phyloP scores from a whole-genome alignment of 2,888 invertebrate genomes.

The Diarsia brunnea region DNA sequence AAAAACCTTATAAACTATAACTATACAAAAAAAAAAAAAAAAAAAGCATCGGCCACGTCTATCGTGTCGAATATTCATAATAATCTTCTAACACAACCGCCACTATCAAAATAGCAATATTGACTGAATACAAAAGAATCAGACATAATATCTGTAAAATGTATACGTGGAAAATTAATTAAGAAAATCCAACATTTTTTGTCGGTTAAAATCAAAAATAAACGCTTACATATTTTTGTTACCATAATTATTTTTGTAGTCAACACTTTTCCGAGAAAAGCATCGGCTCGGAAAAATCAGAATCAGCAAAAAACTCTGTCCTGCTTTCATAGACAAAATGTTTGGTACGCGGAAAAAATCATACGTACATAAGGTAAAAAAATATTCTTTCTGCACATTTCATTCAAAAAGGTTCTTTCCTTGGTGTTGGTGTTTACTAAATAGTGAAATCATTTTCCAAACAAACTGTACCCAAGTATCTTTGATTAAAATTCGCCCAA shows the following conservation, averaged over 20 bases:
- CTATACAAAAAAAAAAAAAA: too few relatives aligned
- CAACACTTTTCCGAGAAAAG: neutral
- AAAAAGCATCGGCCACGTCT: neutral
- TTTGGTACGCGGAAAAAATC: neutral
- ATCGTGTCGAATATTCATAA: neutral
- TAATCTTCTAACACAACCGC: neutral
- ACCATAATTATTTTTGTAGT: neutral
- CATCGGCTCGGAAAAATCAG: neutral
- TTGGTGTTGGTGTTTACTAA: neutral
- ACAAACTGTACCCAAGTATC: neutral
- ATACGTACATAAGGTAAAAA: neutral
- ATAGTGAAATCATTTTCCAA: neutral
- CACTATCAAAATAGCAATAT: neutral
- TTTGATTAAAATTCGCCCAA: constrained; percentile 1
- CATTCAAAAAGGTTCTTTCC: neutral
- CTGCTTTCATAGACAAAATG: neutral
- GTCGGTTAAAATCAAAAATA: neutral
- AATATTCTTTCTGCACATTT: neutral
- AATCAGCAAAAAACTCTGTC: neutral
- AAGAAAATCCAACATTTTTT: too few relatives aligned
- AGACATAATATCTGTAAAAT: too few relatives aligned
- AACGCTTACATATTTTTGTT: neutral
- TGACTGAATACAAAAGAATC: neutral
- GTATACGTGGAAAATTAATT: too few relatives aligned
- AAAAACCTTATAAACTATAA: too few relatives aligned